phyloP scores from a whole-genome alignment of 2,888 invertebrate species.

The Mythimna albipuncta region DNA sequence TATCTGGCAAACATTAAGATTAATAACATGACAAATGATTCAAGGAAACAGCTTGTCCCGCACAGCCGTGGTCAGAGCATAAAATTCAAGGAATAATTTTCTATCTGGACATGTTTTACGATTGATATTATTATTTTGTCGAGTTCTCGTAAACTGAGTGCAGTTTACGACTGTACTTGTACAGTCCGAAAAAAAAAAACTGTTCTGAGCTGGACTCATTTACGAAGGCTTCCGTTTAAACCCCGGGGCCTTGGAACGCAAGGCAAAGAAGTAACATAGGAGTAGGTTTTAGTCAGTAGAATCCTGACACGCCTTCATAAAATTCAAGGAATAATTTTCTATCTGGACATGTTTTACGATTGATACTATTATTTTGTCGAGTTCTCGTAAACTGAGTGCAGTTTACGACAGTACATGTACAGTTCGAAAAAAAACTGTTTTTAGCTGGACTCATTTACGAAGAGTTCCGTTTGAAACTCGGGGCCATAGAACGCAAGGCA shows the following conservation, averaged over 20 bases:
- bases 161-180: constrained; percentile 71
- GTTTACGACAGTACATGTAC: constrained; percentile 14
- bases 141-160: constrained; percentile 71
- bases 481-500: too few relatives aligned
- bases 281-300: too few relatives aligned
- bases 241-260: too few relatives aligned
- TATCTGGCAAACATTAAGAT: constrained; percentile 19
- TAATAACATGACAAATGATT: constrained; percentile 36
- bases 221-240: too few relatives aligned
- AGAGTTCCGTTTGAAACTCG: too few relatives aligned
- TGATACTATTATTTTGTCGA: too few relatives aligned
- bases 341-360: too few relatives aligned
- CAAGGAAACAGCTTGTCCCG: constrained; percentile 8
- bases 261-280: too few relatives aligned
- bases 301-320: too few relatives aligned
- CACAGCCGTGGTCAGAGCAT: constrained; percentile 41
- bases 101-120: constrained; percentile 70
- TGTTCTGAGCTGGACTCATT: background rate
- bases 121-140: constrained; percentile 72
- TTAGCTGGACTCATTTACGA: too few relatives aligned
- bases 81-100: constrained; percentile 64
- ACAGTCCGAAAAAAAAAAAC: constrained; percentile 6
- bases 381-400: too few relatives aligned
- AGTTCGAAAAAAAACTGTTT: background rate
- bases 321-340: too few relatives aligned